Evolutionary conservation across 2,113 vertebrate species (phyloP).

Genomic region (Carettochelys insculpta): DNA sequence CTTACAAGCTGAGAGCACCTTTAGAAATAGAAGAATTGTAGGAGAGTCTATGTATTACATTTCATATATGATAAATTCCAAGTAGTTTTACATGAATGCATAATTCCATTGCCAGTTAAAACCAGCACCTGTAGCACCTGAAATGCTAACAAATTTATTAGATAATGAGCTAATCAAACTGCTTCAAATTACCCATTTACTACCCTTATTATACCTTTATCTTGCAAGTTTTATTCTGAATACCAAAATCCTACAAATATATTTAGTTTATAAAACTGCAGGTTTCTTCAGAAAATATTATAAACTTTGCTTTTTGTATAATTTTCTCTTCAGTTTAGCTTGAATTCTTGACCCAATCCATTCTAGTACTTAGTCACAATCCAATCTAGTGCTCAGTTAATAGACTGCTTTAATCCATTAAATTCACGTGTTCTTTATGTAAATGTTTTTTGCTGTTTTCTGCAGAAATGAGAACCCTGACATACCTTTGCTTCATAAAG

Average conservation of each 20-base stretch:
- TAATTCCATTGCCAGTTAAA: not conserved
- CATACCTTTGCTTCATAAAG: conserved; percentile 99
- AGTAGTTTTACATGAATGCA: not conserved
- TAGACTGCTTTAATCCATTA: not conserved
- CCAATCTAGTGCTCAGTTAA: not conserved
- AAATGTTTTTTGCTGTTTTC: not conserved
- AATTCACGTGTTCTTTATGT: not conserved
- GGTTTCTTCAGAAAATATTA: not conserved
- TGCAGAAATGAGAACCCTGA: not conserved
- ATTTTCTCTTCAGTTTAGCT: not conserved
- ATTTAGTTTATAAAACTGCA: not conserved
- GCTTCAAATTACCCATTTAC: not conserved
- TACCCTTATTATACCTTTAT: not conserved
- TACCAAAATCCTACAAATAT: not conserved
- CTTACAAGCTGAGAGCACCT: not conserved
- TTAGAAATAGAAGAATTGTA: not conserved
- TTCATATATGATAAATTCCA: not conserved
- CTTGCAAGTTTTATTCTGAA: not conserved
- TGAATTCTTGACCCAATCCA: not conserved
- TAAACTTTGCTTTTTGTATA: no score
- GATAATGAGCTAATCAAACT: no score
- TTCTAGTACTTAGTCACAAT: not conserved
- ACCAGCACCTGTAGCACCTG: no score
- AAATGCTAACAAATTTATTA: no score
- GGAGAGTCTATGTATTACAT: not conserved